Evolutionary conservation across 2,797 vertebrate species (phyloP), one percentile per base, ranked within the genome.

Genomic region (Orientallactaga sibirica): DNA sequence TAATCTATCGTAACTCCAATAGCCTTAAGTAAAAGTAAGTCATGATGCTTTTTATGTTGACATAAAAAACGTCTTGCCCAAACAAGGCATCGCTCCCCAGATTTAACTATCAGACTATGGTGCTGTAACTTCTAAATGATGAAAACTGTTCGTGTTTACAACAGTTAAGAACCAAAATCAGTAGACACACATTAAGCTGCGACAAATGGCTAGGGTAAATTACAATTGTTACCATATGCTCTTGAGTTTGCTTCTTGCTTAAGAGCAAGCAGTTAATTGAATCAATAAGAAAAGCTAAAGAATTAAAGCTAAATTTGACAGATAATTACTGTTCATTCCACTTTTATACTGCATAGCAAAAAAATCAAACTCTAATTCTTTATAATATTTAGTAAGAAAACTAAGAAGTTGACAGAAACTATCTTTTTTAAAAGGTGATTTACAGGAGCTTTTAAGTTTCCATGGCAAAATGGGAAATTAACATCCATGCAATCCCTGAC

Each of bases 11-110:
- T 52, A 67, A 89, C 62, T 43, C 82, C 91, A 88, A 37, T 20
- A 2, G 81, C 85, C 96, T 96, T 92, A 62, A 80, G 68, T 71
- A 97, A 95, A 95, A 96, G 94, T 95, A 95, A 97, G 87, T 81
- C 95, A 76, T 68, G 73, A 11, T 1, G 71, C 71, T 33, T 88
- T 96, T 96, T 80, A 96, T 9, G 66, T 73, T 1, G 75, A 10
- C 68, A 96, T 71, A 93, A 96, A 97, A 92, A 77, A 8, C 84
- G 79, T 89, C 79, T 95, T 82, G 91, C 66, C 76, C 75, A 97
- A 97, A 97, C 77, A 76, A 90, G 85, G 84, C 64, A 37, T 88
- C 27, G 61, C 91, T 94, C 86, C 86, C 93, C 79, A 93, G 90
- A 90, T 88, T 86, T 95, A 95, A 94, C 89, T 88, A 91, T 94